Conservation (phyloP, 2,113 vertebrate species). For the Lonchura striata region DNA sequence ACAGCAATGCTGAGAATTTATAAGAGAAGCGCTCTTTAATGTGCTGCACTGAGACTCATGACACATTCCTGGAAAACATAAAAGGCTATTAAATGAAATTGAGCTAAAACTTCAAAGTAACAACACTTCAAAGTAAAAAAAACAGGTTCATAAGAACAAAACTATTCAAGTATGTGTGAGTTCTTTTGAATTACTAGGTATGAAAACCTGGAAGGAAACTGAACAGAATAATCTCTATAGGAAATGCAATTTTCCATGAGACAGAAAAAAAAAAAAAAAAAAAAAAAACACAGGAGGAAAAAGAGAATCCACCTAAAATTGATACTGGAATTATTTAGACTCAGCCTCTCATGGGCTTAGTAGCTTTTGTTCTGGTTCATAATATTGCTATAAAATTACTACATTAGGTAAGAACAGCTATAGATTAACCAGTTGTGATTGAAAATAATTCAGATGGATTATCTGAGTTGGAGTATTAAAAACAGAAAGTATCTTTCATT, state of each 20-base stretch:
- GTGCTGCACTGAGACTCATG: not conserved
- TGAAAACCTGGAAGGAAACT: not conserved
- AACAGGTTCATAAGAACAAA: not conserved
- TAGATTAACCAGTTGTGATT: not conserved
- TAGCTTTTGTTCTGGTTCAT: not conserved
- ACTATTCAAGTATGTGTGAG: not conserved
- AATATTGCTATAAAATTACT: not conserved
- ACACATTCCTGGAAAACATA: not conserved
- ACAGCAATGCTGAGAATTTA: not conserved
- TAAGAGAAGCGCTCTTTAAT: not conserved
- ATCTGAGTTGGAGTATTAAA: not conserved
- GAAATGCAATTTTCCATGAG: not conserved
- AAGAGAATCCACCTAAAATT: not conserved
- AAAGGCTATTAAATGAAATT: not conserved
- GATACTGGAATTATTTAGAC: not conserved
- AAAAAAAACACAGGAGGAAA: not conserved
- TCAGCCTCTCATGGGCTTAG: not conserved
- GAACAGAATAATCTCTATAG: not conserved
- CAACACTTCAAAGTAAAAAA: not conserved
- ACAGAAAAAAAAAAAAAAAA: not conserved
- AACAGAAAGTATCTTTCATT: not conserved
- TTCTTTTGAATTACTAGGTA: not conserved
- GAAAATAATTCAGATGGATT: not conserved
- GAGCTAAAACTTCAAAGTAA: not conserved
- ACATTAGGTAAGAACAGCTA: not conserved